These are phyloP conservation scores for Tarsius wallacei DNA, from an alignment of 2,797 vertebrate species.

Conservation along the genomic window DNA sequence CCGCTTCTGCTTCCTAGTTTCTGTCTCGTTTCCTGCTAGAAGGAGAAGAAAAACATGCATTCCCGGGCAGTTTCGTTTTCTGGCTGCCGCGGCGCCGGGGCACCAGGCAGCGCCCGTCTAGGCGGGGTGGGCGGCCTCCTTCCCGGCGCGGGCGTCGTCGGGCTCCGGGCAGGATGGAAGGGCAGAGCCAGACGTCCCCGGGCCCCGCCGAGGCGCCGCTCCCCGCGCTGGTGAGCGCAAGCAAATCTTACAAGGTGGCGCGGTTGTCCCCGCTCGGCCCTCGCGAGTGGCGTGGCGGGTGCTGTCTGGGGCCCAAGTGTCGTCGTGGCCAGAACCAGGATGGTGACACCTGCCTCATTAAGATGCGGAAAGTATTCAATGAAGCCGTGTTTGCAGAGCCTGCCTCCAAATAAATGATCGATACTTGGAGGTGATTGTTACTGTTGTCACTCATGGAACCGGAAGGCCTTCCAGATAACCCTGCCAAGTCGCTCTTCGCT, in stretches of 20 bases:
- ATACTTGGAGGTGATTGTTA: background rate
- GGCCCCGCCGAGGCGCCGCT: too few relatives aligned
- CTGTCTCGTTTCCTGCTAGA: slow-evolving; percentile 64
- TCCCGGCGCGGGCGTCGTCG: background rate
- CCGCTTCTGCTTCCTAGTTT: slow-evolving; percentile 78
- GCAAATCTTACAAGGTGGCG: background rate
- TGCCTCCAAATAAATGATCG: background rate
- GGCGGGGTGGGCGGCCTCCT: slow-evolving; percentile 28
- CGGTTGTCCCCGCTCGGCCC: background rate
- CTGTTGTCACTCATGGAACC: background rate
- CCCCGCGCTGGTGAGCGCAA: too few relatives aligned
- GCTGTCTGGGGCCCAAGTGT: background rate
- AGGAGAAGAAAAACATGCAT: slow-evolving; percentile 47
- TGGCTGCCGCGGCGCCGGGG: background rate
- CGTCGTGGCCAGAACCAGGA: background rate
- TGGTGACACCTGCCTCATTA: background rate
- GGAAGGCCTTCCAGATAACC: slow-evolving; percentile 28
- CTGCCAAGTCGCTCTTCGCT: background rate
- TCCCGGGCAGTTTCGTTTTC: slow-evolving; percentile 77
- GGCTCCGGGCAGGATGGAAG: background rate
- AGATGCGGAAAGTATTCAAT: background rate
- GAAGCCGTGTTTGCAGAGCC: background rate
- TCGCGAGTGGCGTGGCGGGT: background rate
- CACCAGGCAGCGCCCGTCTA: slow-evolving; percentile 27
- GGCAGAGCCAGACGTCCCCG: background rate